Conservation (phyloP, 1,140 invertebrate genomes). For the Cydia strobilella region DNA sequence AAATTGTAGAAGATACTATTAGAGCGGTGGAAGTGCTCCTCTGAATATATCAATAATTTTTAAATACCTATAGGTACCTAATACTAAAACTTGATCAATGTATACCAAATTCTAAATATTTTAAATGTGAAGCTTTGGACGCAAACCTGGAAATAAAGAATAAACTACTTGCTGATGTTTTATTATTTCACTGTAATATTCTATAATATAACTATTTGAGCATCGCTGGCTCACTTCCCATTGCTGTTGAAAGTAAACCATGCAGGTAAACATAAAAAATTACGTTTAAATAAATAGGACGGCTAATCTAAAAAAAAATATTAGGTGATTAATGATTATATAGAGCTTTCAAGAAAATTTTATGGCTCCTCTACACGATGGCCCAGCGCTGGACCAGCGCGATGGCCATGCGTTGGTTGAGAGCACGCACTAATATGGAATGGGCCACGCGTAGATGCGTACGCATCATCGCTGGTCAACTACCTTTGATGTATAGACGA, state of each 20-base stretch:
- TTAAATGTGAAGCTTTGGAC: constrained; percentile 22
- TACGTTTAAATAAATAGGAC: too few relatives aligned
- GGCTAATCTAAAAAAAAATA: too few relatives aligned
- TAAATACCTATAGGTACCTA: constrained; percentile 3
- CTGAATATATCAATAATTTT: constrained; percentile 9
- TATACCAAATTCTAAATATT: constrained; percentile 22
- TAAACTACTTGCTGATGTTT: not conserved
- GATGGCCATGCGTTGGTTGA: too few relatives aligned
- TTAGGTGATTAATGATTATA: too few relatives aligned
- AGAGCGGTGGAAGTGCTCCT: constrained; percentile 13
- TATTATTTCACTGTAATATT: constrained; percentile 3
- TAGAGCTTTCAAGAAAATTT: too few relatives aligned
- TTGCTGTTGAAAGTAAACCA: not conserved
- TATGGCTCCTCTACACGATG: too few relatives aligned
- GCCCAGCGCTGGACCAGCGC: too few relatives aligned
- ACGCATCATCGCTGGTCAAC: too few relatives aligned
- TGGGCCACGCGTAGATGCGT: too few relatives aligned
- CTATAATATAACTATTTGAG: not conserved
- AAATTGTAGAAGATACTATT: not conserved
- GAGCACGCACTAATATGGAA: too few relatives aligned
- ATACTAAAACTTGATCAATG: not conserved
- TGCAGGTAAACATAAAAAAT: not conserved
- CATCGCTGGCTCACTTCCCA: not conserved
- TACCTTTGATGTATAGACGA: too few relatives aligned
- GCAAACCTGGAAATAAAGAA: constrained; percentile 32